A percentile compares a stretch with the other conserved stretches of the same genome.
phyloP scores from a whole-genome alignment of 2,888 invertebrate species.

The Netelia fuscicornis region DNA sequence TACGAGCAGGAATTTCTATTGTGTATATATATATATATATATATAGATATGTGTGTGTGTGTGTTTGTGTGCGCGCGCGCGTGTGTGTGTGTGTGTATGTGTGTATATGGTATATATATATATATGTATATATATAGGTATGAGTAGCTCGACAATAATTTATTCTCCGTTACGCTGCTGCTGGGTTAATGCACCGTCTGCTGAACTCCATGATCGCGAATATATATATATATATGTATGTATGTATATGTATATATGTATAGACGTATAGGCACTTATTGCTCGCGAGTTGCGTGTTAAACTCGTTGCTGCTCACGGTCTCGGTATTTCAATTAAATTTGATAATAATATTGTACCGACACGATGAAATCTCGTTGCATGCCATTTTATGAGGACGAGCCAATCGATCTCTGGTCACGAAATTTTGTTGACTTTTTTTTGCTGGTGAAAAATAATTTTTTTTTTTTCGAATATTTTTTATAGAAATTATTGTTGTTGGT shows the following conservation, averaged over 20 bases:
- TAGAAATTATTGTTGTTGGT: no score
- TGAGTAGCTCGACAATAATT: slow-evolving; percentile 61
- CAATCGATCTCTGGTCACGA: neutral
- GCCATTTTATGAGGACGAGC: neutral
- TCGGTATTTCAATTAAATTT: slow-evolving; percentile 54
- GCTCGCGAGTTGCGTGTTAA: slow-evolving; percentile 32
- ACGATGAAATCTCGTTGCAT: neutral
- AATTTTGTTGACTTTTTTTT: neutral
- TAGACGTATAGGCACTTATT: slow-evolving; percentile 22
- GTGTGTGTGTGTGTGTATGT: slow-evolving; percentile 16
- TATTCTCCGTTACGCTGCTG: slow-evolving; percentile 58
- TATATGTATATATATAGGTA: slow-evolving; percentile 31
- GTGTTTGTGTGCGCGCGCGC: no score
- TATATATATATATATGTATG: neutral
- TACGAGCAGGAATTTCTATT: slow-evolving; percentile 67
- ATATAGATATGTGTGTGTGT: neutral
- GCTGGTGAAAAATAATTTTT: neutral
- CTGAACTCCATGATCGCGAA: slow-evolving; percentile 42
- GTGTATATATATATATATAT: slow-evolving; percentile 28
- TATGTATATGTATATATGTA: neutral
- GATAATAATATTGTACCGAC: slow-evolving; percentile 13
- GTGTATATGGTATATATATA: slow-evolving; percentile 29
- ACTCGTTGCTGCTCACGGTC: slow-evolving; percentile 32
- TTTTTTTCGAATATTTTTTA: no score
- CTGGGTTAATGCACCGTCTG: slow-evolving; percentile 66